Percentiles rank a stretch among this genome's conserved stretches.
Conservation (phyloP, 2,113 vertebrate species). For the Polyodon spathula region DNA sequence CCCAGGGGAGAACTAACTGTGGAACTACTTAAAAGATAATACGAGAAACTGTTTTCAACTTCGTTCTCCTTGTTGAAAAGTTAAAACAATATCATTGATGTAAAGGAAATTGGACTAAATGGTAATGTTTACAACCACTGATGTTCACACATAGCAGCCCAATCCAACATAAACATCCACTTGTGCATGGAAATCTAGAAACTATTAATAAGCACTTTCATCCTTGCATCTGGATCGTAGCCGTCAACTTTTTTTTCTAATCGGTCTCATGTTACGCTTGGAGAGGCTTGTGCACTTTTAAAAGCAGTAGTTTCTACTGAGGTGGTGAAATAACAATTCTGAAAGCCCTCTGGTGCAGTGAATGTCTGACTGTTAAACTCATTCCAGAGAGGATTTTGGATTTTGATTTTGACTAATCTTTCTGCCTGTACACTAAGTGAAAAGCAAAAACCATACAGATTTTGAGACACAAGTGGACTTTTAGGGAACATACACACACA, state of each 20-base stretch:
- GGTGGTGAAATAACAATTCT: too few species aligned
- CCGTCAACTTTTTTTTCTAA: constrained; percentile 34
- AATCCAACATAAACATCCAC: constrained; percentile 73
- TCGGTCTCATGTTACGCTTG: constrained; percentile 27
- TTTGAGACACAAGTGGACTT: too few species aligned
- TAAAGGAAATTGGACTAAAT: constrained; percentile 71
- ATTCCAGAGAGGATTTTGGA: too few species aligned
- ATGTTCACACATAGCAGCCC: constrained; percentile 71
- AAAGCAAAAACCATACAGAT: too few species aligned
- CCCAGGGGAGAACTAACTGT: constrained; percentile 47
- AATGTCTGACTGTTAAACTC: too few species aligned
- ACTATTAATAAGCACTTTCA: constrained; percentile 71
- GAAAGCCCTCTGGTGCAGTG: too few species aligned
- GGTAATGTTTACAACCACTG: constrained; percentile 66
- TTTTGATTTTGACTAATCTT: too few species aligned
- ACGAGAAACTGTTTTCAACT: constrained; percentile 57
- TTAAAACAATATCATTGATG: constrained; percentile 70
- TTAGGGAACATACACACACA: too few species aligned
- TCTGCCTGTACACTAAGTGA: too few species aligned
- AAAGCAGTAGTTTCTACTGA: too few species aligned
- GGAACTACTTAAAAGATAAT: constrained; percentile 63
- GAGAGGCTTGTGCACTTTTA: not conserved
- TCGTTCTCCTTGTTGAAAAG: constrained; percentile 38
- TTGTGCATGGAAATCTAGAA: constrained; percentile 59
- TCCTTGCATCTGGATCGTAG: constrained; percentile 48